Base-by-base conservation (phyloP, 2,888 invertebrate genomes). In the Drosophila birchii region DNA sequence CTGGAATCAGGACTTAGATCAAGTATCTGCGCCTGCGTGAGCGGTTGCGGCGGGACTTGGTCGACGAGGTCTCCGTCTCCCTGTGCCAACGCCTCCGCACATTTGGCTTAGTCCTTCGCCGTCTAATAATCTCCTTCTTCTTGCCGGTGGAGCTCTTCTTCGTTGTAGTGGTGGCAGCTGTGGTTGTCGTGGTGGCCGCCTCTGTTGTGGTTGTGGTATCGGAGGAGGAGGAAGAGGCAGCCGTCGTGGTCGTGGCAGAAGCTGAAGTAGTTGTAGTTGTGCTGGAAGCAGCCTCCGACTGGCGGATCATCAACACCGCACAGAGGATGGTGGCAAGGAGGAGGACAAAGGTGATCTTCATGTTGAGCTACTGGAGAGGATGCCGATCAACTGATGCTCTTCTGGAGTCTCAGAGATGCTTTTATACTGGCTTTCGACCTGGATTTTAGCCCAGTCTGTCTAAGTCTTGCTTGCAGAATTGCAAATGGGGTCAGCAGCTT, bases 321-420 rank as follows among this genome's bases (percentile, higher is more conserved):
- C 39, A 45, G 20, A n/a, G 34, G 20, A 54, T 32, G 14, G 26
- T 9, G 34, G 69, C 45, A 5, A 70, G 34, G n/a, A 70, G 29
- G 16, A 70, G 29, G 5, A 69, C 29, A 18, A 66, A n/a, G 5
- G 29, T 32, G 32, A 32, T 49, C 47, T 49, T 49, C 47, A 49
- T 49, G 11, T 29, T 47, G 47, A n/a, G 47, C 29, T 47, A 11
- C 29, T 29, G 6, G 47, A 11, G n/a, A 6, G 47, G 47, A 29
- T 29, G 47, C 12, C 12, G 29, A 12, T 49, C 18, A 18, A 49
- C 32, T 49, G 47, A 49, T 49, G 47, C 29, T 49, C 18, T 49
- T 49, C 47, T 32, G 18, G 12, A 7, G 18, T 1, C 0, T 7
- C 0, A 3, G 1, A 12, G 26, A 3, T 1, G 18, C 12, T 49